Evolutionary conservation across 2,888 invertebrate genomes (phyloP).

Genomic region (Tinea semifulvella): DNA sequence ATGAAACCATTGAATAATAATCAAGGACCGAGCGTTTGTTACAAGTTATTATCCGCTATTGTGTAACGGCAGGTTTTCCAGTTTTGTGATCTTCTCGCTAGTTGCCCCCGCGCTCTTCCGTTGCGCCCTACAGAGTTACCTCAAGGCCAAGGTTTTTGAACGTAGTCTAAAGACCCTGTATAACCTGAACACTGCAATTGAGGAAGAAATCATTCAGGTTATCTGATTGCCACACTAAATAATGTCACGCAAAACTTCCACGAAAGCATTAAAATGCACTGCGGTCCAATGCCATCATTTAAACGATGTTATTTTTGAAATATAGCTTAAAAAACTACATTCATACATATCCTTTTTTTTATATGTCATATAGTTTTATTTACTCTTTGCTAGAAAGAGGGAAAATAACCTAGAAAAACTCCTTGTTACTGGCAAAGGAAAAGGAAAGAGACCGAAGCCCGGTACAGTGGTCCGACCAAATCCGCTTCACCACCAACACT

Average conservation of each 20-base stretch:
- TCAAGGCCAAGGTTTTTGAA: slow-evolving; percentile 4
- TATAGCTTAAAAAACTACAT: background rate
- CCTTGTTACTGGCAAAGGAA: too few species aligned
- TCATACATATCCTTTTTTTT: background rate
- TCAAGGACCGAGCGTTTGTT: too few species aligned
- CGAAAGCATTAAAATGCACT: background rate
- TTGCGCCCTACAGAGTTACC: background rate
- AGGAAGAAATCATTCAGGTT: background rate
- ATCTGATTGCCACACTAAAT: background rate
- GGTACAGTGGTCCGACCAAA: too few species aligned
- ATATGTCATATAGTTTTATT: background rate
- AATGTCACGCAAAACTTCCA: slow-evolving; percentile 4
- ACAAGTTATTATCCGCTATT: too few species aligned
- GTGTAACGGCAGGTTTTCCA: too few species aligned
- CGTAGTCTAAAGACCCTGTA: background rate
- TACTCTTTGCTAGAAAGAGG: too few species aligned
- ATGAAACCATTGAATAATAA: too few species aligned
- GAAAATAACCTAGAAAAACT: too few species aligned
- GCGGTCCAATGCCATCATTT: background rate
- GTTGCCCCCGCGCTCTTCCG: background rate
- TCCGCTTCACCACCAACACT: too few species aligned
- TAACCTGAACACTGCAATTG: slow-evolving; percentile 1
- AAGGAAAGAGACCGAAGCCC: too few species aligned
- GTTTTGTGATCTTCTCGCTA: too few species aligned
- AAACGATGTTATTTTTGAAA: background rate